Percentiles rank a stretch among this genome's conserved stretches.
Conservation (phyloP, 2,888 invertebrate genomes). For the Tetheella fluctuosa region DNA sequence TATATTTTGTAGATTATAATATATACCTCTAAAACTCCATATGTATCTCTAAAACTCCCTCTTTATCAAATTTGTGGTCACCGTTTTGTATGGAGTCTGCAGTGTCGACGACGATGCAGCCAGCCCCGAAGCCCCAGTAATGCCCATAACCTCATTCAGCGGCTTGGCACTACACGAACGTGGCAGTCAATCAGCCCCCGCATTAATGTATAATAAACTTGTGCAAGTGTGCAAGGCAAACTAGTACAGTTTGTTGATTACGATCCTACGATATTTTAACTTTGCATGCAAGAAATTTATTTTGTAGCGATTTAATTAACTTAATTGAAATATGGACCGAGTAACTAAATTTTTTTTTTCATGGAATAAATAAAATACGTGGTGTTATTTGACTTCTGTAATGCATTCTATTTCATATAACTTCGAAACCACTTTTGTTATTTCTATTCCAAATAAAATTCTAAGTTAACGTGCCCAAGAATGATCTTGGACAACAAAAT, state of each 20-base stretch:
- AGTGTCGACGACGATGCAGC: conserved; percentile 16
- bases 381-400: too few relatives aligned
- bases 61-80: conserved; percentile 11
- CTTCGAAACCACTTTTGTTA: too few relatives aligned
- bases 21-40: neutral
- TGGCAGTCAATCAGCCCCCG: conserved; percentile 19
- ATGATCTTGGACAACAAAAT: neutral
- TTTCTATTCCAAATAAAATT: too few relatives aligned
- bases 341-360: too few relatives aligned
- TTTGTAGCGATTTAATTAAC: conserved; percentile 13
- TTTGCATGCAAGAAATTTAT: neutral
- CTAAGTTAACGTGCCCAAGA: too few relatives aligned
- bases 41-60: neutral
- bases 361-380: too few relatives aligned
- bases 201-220: conserved; percentile 22
- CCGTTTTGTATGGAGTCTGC: neutral
- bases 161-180: conserved; percentile 6
- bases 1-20: neutral
- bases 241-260: conserved; percentile 16
- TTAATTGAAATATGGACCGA: too few relatives aligned
- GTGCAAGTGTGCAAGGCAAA: conserved; percentile 21
- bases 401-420: too few relatives aligned
- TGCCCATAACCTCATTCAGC: conserved; percentile 22
- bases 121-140: conserved; percentile 17
- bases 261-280: neutral